Conservation (phyloP, 2,888 invertebrate genomes). For the Agrotis clavis region DNA sequence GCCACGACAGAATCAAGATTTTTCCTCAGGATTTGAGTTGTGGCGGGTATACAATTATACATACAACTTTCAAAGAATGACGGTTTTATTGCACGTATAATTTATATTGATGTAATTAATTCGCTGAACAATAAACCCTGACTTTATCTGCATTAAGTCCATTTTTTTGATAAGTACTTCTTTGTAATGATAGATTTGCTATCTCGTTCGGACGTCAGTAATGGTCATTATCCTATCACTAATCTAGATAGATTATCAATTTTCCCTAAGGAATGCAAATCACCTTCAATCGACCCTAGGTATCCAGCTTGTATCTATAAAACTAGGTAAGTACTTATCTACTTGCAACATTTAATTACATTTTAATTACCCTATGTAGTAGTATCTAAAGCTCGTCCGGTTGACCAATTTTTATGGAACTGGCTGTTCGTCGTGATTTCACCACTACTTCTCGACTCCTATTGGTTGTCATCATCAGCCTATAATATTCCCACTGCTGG, state of each 20-base stretch:
- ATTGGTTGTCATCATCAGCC: too few relatives aligned
- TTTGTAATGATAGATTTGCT: constrained; percentile 1
- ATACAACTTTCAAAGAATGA: too few relatives aligned
- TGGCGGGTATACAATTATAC: too few relatives aligned
- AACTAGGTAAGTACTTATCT: neutral
- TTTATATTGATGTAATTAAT: neutral
- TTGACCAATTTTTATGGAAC: neutral
- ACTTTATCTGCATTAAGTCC: neutral
- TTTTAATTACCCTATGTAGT: neutral
- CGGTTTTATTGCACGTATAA: neutral
- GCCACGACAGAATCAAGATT: too few relatives aligned
- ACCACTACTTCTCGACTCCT: too few relatives aligned
- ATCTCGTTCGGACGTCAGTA: constrained; percentile 8
- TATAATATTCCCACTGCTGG: too few relatives aligned
- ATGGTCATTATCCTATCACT: constrained; percentile 22
- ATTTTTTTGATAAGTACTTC: neutral
- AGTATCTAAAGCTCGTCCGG: neutral
- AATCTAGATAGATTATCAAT: constrained; percentile 27
- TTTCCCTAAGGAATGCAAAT: constrained; percentile 18
- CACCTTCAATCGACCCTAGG: neutral
- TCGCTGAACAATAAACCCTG: neutral
- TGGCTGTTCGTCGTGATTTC: too few relatives aligned
- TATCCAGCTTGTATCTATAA: neutral
- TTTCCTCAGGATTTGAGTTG: too few relatives aligned
- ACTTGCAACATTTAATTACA: neutral